Base-by-base conservation (phyloP, 2,113 vertebrate genomes). In the Ptychochromis oligacanthus region DNA sequence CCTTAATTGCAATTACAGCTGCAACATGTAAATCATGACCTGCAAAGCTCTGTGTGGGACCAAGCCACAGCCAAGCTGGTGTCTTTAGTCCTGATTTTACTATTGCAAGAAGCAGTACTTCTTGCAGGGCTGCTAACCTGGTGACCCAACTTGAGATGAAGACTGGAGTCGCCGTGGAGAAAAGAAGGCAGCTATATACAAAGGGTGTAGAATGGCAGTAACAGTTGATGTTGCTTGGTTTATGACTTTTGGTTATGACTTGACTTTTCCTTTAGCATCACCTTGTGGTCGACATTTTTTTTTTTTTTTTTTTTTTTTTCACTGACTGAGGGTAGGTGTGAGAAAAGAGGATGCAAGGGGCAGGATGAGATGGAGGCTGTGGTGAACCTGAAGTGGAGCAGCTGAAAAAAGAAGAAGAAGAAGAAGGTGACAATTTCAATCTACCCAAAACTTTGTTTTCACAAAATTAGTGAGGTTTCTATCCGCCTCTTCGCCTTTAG, bases 221-320 rank as follows among this genome's bases (percentile, higher is more conserved):
- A 13, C 43, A 46, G 43, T 46, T 46, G n/a, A n/a, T 14, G 13
- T 15, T 46, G 43, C 38, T 65, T 65, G 43, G n/a, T 43, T 65
- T 24, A 65, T 43, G 38, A 65, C 62, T 43, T 43, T 65, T 17
- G n/a, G 38, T 65, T 65, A 65, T 24, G n/a, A 17, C 43, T 65
- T 65, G 62, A 65, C 38, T 38, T 65, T 65, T 65, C 15, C 36
- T 65, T 65, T 26, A 65, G 62, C 62, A 65, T 65, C 38, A 65
- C 13, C 62, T 65, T 65, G 62, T 65, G 62, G 62, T 4, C 24
- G 14, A 43, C 28, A 31, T 14, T 22, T 65, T 65, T 67, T 67
- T 2, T 46, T 67, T 43, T 26, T 67, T 46, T 31, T 31, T 31
- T 14, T 22, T 65, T 65, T 67, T 43, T 26, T 67, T 46, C 62